phyloP scores from a whole-genome alignment of 2,888 invertebrate genomes.

The Biston betularia region DNA sequence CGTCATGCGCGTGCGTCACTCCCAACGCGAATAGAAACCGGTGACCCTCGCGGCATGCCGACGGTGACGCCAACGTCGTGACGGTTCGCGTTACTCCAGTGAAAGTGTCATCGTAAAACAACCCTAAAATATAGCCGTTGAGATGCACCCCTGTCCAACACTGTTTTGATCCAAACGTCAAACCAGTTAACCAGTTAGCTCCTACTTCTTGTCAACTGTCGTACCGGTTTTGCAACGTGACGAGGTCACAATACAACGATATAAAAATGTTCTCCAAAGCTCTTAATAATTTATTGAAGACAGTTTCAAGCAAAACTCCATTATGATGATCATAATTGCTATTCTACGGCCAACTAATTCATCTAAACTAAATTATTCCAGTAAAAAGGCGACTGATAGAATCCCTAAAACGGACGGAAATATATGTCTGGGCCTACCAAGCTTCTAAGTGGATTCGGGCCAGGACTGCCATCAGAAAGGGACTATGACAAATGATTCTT shows the following conservation, averaged over 20 bases:
- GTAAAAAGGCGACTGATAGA: slow-evolving; percentile 29
- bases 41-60: slow-evolving; percentile 71
- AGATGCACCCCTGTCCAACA: background rate
- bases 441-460: slow-evolving; percentile 45
- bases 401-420: slow-evolving; percentile 32
- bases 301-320: too few species aligned
- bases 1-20: slow-evolving; percentile 82
- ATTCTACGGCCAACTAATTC: slow-evolving; percentile 7
- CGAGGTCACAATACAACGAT: too few species aligned
- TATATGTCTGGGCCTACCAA: slow-evolving; percentile 35
- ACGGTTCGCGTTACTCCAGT: slow-evolving; percentile 66
- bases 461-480: slow-evolving; percentile 41
- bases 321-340: background rate
- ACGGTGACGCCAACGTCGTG: slow-evolving; percentile 68
- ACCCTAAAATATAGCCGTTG: background rate
- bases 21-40: slow-evolving; percentile 78
- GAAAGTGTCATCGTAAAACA: slow-evolving; percentile 49
- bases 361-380: slow-evolving; percentile 28
- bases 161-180: background rate
- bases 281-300: too few species aligned
- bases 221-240: too few species aligned
- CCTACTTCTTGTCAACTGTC: background rate
- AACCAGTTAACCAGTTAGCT: background rate
- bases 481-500: slow-evolving; percentile 61
- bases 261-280: too few species aligned